Evolutionary conservation across 2,797 vertebrate species (phyloP).

Genomic region (Eurystomus glaucurus): DNA sequence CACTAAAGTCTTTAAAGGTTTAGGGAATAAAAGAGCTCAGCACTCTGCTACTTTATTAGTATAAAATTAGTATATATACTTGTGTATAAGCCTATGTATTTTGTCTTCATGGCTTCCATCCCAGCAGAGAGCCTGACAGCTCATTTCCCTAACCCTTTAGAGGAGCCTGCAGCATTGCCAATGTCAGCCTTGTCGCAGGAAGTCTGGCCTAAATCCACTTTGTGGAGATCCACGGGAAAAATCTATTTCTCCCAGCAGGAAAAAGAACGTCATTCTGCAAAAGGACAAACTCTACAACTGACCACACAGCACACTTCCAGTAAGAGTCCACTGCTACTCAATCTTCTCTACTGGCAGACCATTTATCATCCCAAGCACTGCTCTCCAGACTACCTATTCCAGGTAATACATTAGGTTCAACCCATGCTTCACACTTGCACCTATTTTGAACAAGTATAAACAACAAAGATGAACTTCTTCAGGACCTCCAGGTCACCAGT

Average conservation of each 20-base stretch:
- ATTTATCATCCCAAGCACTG: not conserved
- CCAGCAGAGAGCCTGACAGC: not conserved
- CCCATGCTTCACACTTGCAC: not conserved
- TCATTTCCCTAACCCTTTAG: not conserved
- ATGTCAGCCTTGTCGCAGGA: not conserved
- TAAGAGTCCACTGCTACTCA: not conserved
- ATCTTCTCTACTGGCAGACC: not conserved
- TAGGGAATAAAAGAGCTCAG: not conserved
- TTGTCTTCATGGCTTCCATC: not conserved
- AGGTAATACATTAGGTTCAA: fast-evolving
- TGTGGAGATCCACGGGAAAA: not conserved
- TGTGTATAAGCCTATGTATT: not conserved
- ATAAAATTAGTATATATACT: not conserved
- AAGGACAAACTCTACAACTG: not conserved
- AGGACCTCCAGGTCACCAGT: fast-evolving
- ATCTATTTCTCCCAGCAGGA: not conserved
- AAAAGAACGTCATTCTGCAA: not conserved
- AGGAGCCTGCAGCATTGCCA: not conserved
- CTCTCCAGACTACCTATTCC: not conserved
- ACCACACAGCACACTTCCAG: not conserved
- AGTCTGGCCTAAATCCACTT: not conserved
- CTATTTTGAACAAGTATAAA: not conserved
- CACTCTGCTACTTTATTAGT: not conserved
- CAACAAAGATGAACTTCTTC: fast-evolving
- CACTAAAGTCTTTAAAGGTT: not conserved